Percentiles rank a stretch among this genome's conserved stretches.
phyloP scores from a whole-genome alignment of 2,797 vertebrate genomes.

The Silurus aristotelis region DNA sequence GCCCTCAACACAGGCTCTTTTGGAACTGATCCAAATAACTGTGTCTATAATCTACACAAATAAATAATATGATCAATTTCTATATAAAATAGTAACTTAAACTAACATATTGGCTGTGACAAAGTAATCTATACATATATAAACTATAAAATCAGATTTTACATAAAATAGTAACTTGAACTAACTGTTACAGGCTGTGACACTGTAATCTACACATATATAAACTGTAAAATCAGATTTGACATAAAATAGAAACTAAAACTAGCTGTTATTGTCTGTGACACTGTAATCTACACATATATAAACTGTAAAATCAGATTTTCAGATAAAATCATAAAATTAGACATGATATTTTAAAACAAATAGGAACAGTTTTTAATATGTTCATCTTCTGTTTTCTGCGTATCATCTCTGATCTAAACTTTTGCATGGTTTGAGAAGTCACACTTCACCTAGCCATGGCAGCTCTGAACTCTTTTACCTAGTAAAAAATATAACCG shows the following conservation, averaged over 20 bases:
- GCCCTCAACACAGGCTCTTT: neutral
- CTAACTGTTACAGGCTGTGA: neutral
- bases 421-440: neutral
- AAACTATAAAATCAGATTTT: too few species aligned
- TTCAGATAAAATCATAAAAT: too few species aligned
- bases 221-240: too few species aligned
- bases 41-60: too few species aligned
- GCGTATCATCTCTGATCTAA: neutral
- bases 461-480: neutral
- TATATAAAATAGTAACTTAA: neutral
- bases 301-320: too few species aligned
- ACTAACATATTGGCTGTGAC: too few species aligned
- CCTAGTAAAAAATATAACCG: neutral
- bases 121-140: too few species aligned
- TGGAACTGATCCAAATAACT: slow-evolving; percentile 10
- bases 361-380: neutral
- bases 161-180: neutral
- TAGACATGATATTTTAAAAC: neutral
- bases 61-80: too few species aligned
- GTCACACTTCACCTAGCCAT: neutral
- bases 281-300: neutral
- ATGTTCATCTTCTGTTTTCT: neutral
- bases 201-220: neutral
- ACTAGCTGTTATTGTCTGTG: neutral
- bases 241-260: neutral